phyloP scores from a whole-genome alignment of 2,797 vertebrate genomes.

The Chrysocyon brachyurus region DNA sequence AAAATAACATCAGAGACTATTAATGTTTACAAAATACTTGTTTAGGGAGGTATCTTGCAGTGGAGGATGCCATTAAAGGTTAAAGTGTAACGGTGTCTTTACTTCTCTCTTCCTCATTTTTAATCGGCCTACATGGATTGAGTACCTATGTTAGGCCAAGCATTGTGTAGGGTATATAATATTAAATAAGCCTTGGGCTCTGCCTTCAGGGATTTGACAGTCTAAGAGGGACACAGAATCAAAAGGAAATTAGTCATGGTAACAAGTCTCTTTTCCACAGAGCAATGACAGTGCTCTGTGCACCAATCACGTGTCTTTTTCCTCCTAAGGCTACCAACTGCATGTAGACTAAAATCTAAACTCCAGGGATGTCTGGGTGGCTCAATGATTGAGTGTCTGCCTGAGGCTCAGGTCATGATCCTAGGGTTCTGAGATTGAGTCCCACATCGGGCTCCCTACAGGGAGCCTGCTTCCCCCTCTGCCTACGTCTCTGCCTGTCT shows the following conservation, averaged over 20 bases:
- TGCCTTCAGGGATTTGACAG: neutral
- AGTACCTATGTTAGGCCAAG: neutral
- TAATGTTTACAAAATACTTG: neutral
- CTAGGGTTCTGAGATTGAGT: too few species aligned
- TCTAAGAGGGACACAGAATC: neutral
- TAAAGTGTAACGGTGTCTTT: neutral
- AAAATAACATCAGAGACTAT: constrained; percentile 36
- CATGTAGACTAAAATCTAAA: neutral
- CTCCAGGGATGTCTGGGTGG: too few species aligned
- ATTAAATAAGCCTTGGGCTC: neutral
- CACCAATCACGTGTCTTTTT: neutral
- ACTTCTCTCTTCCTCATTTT: neutral
- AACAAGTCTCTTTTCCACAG: neutral
- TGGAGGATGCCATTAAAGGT: neutral
- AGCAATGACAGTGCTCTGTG: neutral
- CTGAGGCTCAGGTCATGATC: too few species aligned
- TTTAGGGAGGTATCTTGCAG: neutral
- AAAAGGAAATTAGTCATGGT: neutral
- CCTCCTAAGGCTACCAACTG: neutral
- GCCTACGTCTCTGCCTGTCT: too few species aligned
- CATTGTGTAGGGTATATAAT: neutral
- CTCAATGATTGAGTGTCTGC: too few species aligned
- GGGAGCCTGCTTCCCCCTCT: too few species aligned
- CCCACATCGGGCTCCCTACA: too few species aligned
- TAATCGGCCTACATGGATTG: neutral